Base-by-base conservation (phyloP, 2,113 vertebrate genomes). In the Podarcis cretensis region DNA sequence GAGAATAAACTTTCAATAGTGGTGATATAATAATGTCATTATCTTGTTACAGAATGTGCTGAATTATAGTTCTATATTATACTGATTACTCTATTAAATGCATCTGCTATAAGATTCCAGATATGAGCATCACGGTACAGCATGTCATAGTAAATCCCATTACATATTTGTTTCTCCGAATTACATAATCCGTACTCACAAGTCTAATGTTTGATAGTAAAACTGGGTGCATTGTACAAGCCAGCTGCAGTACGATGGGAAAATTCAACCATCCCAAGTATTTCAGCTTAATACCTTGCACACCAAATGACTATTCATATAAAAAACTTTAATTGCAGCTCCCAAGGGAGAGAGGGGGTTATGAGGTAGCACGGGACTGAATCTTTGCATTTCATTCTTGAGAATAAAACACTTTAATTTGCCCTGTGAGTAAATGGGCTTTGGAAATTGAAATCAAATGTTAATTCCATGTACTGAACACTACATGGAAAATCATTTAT, bases 301-400 rank as follows among this genome's bases (percentile, higher is more conserved):
- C 90, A 91, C 91, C 85, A 95, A 95, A 93, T 93, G 83, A 91
- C 79, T 94, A 89, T 88, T 94, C 93, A 93, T 94, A 94, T 91
- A 89, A 88, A 93, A 95, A 40, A 25, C 65, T 94, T 95, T 95
- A 96, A 94, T 94, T 95, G 91, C 93, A 94, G 87, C 76, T 87
- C 86, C 92, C 91, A 87, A 89, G 89, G 87, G 89, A 89, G 94
- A 94, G 86, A 87, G 30, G 89, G 90, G 87, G 89, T 94, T 85
- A 81, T 94, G 94, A 89, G 89, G 92, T 93, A 81, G 86, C 93
- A 94, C 94, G 95, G 89, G 95, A 93, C 83, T 93, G 92, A 93
- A 88, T 92, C 91, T 85, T 92, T 91, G 88, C 92, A 94, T 91
- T 96, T 96, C 93, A 89, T 95, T 95, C 92, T 92, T 95, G 88